Percentiles rank a stretch among this genome's conserved stretches.
Conservation (phyloP, 30 jellyfish, hydroid and myxozoan genomes). For the Sanderia malayensis region DNA sequence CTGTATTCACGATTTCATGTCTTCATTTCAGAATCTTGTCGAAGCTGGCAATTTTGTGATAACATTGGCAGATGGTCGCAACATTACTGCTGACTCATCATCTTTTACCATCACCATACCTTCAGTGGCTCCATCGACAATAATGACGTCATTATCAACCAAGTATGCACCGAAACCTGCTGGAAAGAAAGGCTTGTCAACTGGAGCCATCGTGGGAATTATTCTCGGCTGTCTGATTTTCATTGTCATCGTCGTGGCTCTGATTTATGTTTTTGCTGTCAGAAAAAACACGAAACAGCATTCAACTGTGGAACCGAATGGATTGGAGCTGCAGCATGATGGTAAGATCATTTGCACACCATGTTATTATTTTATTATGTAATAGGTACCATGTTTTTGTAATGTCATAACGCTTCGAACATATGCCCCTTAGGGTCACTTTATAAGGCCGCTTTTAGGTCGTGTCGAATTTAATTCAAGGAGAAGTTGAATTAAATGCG, state of each 20-base stretch:
- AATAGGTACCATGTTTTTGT: too few species aligned
- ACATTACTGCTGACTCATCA: constrained; percentile 26
- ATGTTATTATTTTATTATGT: too few species aligned
- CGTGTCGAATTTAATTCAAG: too few species aligned
- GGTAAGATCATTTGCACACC: too few species aligned
- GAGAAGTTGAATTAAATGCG: too few species aligned
- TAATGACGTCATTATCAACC: constrained; percentile 10
- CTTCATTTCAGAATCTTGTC: background rate
- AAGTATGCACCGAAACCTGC: constrained; percentile 15
- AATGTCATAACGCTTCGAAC: too few species aligned
- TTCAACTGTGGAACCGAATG: constrained; percentile 69
- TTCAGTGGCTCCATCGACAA: constrained; percentile 16
- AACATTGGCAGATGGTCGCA: constrained; percentile 31
- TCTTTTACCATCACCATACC: constrained; percentile 11
- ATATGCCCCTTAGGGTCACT: too few species aligned
- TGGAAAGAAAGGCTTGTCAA: constrained; percentile 42
- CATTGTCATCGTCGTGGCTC: constrained; percentile 16
- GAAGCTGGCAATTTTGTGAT: constrained; percentile 38
- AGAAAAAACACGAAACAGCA: constrained; percentile 58
- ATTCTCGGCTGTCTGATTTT: constrained; percentile 50
- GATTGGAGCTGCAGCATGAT: too few species aligned
- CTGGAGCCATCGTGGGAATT: constrained; percentile 77
- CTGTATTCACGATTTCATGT: too few species aligned
- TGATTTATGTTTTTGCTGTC: constrained; percentile 33
- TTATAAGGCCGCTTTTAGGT: too few species aligned